Conservation (phyloP, 1,140 invertebrate species). For the Sesamia nonagrioides region DNA sequence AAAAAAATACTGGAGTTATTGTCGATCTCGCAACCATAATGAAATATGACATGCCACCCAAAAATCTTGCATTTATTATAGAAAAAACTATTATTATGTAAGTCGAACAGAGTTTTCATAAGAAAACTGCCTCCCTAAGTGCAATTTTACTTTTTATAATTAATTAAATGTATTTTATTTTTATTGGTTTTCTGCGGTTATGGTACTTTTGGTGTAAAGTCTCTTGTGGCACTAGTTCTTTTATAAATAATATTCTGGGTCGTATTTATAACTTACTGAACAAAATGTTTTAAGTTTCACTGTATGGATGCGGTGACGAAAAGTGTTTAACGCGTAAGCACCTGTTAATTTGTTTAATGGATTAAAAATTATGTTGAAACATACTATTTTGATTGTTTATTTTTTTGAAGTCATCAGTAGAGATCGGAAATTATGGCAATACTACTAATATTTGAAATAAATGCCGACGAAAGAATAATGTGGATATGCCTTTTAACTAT, state of each 20-base stretch:
- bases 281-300: conserved; percentile 53
- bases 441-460: no score
- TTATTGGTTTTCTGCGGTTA: conserved; percentile 60
- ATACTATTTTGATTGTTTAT: conserved; percentile 47
- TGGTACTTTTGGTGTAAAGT: conserved; percentile 60
- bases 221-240: conserved; percentile 37
- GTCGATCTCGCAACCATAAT: conserved; percentile 57
- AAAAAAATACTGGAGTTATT: not conserved
- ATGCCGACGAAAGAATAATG: no score
- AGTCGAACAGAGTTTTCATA: conserved; percentile 67
- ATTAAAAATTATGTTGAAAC: conserved; percentile 83
- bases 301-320: conserved; percentile 64
- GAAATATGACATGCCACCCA: conserved; percentile 75
- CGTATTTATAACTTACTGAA: conserved; percentile 43
- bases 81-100: conserved; percentile 69
- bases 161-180: conserved; percentile 43
- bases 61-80: conserved; percentile 82
- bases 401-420: not conserved
- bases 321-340: conserved; percentile 66
- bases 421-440: no score
- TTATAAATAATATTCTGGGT: conserved; percentile 45
- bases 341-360: conserved; percentile 82
- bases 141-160: conserved; percentile 75
- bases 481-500: no score
- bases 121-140: conserved; percentile 71